phyloP scores from a whole-genome alignment of 2,113 vertebrate genomes.

The Actenoides hombroni region DNA sequence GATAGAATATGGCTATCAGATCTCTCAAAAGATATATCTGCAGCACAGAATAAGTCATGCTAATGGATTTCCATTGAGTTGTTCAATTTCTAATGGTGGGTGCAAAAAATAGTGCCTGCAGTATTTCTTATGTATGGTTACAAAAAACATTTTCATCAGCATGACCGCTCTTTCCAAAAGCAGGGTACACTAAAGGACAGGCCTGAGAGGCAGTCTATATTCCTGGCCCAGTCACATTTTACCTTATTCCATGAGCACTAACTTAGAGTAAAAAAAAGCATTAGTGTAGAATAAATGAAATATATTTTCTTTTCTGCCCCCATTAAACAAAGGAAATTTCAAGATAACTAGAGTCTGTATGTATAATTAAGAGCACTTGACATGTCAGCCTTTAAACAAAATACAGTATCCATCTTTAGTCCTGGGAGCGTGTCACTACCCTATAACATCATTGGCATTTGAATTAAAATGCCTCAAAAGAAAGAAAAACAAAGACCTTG shows the following conservation, averaged over 20 bases:
- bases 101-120: neutral
- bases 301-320: neutral
- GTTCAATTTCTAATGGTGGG: neutral
- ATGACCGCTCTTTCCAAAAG: neutral
- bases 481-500: neutral
- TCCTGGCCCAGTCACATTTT: neutral
- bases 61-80: neutral
- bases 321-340: neutral
- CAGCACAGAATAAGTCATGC: neutral
- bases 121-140: neutral
- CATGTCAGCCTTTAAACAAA: neutral
- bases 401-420: neutral
- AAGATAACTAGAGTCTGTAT: neutral
- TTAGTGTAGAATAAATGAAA: neutral
- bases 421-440: neutral
- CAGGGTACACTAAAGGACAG: neutral
- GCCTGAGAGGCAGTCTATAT: neutral
- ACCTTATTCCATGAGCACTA: neutral
- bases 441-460: neutral
- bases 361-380: neutral
- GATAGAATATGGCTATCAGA: neutral
- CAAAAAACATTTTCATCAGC: neutral
- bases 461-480: neutral
- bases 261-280: neutral
- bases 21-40: neutral